These are phyloP conservation scores for Xerus inauris DNA, from an alignment of 2,113 vertebrate species.

Conservation along the genomic window DNA sequence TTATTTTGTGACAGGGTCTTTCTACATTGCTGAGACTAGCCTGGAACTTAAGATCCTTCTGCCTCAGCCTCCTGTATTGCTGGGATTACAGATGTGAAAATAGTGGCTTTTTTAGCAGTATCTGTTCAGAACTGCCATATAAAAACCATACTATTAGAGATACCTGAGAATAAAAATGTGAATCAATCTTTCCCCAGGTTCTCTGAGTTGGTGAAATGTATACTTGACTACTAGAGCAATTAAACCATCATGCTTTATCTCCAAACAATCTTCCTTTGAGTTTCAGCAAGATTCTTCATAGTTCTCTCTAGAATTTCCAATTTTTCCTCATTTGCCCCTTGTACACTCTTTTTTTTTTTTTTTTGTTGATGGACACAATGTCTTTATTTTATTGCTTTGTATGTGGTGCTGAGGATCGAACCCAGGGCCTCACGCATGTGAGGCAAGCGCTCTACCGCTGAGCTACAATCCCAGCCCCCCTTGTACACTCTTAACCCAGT, in stretches of 20 bases:
- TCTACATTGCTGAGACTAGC: no score
- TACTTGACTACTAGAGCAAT: neutral
- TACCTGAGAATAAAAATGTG: neutral
- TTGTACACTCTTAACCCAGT: neutral
- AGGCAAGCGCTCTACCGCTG: no score
- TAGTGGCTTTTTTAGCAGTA: neutral
- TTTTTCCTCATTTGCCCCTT: neutral
- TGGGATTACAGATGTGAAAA: no score
- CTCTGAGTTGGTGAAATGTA: neutral
- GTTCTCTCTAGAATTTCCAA: neutral
- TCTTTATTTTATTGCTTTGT: no score
- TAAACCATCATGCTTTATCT: neutral
- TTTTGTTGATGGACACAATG: no score
- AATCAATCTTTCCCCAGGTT: neutral
- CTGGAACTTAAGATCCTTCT: no score
- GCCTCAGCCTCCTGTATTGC: no score
- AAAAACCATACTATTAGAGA: neutral
- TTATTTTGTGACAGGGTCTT: no score
- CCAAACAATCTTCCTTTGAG: neutral
- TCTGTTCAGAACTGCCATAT: neutral
- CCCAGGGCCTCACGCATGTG: no score
- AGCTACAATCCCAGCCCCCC: no score
- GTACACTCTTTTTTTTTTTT: no score
- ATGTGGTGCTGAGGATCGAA: no score
- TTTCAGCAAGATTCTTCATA: conserved; percentile 34